Percentiles rank a stretch among this genome's conserved stretches.
Conservation (phyloP, 2,888 invertebrate genomes). For the Cephus nigrinus region DNA sequence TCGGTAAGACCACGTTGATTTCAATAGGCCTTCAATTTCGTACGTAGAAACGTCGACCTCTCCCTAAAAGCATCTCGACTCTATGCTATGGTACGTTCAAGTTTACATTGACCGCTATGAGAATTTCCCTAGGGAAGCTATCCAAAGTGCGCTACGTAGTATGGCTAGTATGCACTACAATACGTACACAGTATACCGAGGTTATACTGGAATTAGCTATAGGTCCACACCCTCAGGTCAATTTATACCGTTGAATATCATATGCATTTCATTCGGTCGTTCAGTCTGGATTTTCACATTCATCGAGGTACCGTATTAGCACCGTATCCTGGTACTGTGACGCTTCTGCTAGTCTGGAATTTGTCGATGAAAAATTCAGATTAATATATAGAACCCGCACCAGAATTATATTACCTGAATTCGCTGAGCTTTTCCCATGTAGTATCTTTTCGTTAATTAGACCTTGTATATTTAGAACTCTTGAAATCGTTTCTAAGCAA, state of each 20-base stretch:
- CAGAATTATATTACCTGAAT: neutral
- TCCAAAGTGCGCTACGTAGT: neutral
- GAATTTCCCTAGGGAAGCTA: constrained; percentile 53
- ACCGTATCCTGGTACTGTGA: neutral
- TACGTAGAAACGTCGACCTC: constrained; percentile 23
- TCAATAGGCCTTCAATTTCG: constrained; percentile 32
- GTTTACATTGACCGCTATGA: constrained; percentile 49
- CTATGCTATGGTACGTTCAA: constrained; percentile 11
- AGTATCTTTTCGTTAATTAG: neutral
- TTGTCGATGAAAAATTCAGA: neutral
- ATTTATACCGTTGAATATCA: constrained; percentile 19
- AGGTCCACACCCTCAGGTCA: constrained; percentile 17
- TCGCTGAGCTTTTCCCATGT: neutral
- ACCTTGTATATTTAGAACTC: neutral
- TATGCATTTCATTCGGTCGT: constrained; percentile 21
- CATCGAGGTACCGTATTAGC: constrained; percentile 12
- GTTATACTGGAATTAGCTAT: neutral
- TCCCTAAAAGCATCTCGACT: neutral
- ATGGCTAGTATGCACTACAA: constrained; percentile 3
- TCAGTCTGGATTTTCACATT: constrained; percentile 26
- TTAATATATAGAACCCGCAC: neutral
- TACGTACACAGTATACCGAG: constrained; percentile 1
- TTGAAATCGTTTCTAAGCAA: neutral
- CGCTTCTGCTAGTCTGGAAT: neutral
- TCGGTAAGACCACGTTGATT: constrained; percentile 22